Conservation (phyloP, 1,140 invertebrate genomes). For the Drosophila pallidifrons region DNA sequence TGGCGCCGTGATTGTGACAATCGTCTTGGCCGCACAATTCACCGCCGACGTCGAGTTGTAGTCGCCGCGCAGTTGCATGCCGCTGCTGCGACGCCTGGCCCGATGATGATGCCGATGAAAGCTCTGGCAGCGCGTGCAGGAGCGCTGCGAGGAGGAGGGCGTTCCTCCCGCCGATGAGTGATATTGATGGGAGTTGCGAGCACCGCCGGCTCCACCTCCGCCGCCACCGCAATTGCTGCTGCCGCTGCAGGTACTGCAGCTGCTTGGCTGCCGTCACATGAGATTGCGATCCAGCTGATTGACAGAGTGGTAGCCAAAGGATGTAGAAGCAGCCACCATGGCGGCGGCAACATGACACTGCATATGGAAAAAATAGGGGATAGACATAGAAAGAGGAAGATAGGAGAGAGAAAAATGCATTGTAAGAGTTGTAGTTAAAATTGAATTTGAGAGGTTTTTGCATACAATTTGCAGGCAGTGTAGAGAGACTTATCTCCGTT, state of each 20-base stretch:
- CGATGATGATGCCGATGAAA: constrained; percentile 83
- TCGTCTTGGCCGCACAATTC: constrained; percentile 70
- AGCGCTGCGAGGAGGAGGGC: constrained; percentile 69
- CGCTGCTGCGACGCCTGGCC: constrained; percentile 72
- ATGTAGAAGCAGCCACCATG: constrained; percentile 83
- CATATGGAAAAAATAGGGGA: background rate
- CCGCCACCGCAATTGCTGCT: constrained; percentile 80
- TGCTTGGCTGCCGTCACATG: constrained; percentile 84
- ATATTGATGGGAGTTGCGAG: constrained; percentile 67
- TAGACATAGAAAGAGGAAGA: constrained; percentile 17
- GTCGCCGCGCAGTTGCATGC: constrained; percentile 67
- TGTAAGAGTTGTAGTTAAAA: constrained; percentile 54
- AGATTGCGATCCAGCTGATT: constrained; percentile 82
- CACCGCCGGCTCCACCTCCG: constrained; percentile 42
- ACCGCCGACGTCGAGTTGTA: constrained; percentile 74
- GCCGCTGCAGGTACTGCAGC: constrained; percentile 84
- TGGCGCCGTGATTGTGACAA: constrained; percentile 73
- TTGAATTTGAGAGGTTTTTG: constrained; percentile 53
- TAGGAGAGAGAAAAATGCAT: background rate
- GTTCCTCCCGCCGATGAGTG: constrained; percentile 64
- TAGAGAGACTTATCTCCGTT: constrained; percentile 28
- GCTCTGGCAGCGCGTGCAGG: constrained; percentile 81
- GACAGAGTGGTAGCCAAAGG: constrained; percentile 83
- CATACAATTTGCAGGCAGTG: constrained; percentile 76
- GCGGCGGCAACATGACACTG: constrained; percentile 84